These are phyloP conservation scores for Brenthis daphne DNA, from an alignment of 2,888 invertebrate species.

Conservation along the genomic window DNA sequence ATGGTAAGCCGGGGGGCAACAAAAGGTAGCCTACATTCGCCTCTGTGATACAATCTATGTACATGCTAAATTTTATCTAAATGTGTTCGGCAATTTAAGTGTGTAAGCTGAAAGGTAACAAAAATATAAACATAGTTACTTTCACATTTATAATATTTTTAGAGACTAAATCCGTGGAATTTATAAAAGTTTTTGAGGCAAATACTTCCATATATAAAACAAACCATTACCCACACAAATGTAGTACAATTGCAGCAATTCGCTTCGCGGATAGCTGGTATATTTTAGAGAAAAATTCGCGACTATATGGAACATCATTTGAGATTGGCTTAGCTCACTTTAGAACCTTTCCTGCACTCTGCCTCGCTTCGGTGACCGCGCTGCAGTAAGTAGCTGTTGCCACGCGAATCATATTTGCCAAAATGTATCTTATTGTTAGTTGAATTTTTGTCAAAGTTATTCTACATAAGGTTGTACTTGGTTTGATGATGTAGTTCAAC, in stretches of 20 bases:
- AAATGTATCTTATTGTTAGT: conserved; percentile 21
- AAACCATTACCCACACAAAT: conserved; percentile 5
- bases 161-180: too few relatives aligned
- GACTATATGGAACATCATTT: conserved; percentile 52
- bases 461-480: conserved; percentile 7
- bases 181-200: too few relatives aligned
- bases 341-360: conserved; percentile 63
- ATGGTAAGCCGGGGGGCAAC: too few relatives aligned
- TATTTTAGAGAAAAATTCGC: conserved; percentile 46
- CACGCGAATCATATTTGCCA: conserved; percentile 27
- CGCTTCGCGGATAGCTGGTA: conserved; percentile 40
- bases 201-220: neutral
- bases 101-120: too few relatives aligned
- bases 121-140: too few relatives aligned
- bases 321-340: conserved; percentile 62
- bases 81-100: too few relatives aligned
- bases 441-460: conserved; percentile 8
- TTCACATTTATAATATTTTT: too few relatives aligned
- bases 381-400: conserved; percentile 40
- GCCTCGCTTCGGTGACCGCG: conserved; percentile 45
- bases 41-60: too few relatives aligned
- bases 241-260: conserved; percentile 37
- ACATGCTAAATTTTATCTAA: too few relatives aligned
- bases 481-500: neutral
- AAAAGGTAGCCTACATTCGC: too few relatives aligned